Evolutionary conservation across 1,140 invertebrate species (phyloP).

Genomic region (Diabrotica virgifera): DNA sequence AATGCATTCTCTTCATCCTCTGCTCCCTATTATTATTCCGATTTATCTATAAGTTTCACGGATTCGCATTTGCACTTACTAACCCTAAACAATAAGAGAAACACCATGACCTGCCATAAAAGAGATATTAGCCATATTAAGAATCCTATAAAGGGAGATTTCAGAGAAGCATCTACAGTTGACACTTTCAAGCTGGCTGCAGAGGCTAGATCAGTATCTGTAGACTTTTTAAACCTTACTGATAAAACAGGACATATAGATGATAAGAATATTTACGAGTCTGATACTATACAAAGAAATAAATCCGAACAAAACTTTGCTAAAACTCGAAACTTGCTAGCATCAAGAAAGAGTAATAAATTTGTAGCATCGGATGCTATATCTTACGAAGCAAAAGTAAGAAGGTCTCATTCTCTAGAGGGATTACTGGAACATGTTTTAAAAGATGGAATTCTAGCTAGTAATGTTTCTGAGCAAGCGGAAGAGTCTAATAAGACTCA

Average conservation of each 20-base stretch:
- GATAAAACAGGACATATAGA: constrained; percentile 70
- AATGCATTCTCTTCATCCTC: constrained; percentile 34
- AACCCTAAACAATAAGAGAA: constrained; percentile 66
- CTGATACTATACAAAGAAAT: constrained; percentile 59
- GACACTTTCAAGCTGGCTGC: constrained; percentile 56
- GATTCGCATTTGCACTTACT: constrained; percentile 27
- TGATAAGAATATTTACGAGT: constrained; percentile 73
- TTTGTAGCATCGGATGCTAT: constrained; percentile 28
- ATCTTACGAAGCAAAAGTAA: constrained; percentile 29
- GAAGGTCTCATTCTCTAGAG: constrained; percentile 60
- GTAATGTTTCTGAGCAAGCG: constrained; percentile 5
- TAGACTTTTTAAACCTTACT: constrained; percentile 63
- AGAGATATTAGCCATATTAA: constrained; percentile 75
- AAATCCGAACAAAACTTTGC: constrained; percentile 49
- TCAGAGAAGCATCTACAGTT: constrained; percentile 23
- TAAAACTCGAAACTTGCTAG: constrained; percentile 52
- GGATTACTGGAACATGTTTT: constrained; percentile 59
- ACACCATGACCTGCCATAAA: constrained; percentile 58
- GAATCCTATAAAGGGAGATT: constrained; percentile 65
- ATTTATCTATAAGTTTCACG: constrained; percentile 55
- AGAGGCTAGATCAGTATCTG: constrained; percentile 62
- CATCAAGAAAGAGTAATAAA: constrained; percentile 50
- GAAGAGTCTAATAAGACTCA: constrained; percentile 8
- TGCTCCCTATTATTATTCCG: constrained; percentile 78
- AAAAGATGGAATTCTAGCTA: constrained; percentile 40